Evolutionary conservation across 2,888 invertebrate species (phyloP).

Genomic region (Lithophane socia): DNA sequence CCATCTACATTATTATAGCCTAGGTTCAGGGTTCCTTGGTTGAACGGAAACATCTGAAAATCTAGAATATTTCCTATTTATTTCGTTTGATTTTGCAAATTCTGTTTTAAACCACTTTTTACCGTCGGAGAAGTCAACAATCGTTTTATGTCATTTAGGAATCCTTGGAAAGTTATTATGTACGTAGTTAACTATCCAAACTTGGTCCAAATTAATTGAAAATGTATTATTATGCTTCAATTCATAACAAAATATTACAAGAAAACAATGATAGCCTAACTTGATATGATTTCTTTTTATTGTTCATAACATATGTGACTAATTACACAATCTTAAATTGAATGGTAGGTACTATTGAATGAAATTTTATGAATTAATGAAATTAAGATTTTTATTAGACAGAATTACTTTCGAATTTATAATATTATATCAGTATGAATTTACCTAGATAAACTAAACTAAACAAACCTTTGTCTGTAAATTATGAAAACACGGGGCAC

Average conservation of each 20-base stretch:
- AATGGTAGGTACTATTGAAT: background rate
- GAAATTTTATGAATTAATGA: background rate
- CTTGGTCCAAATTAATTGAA: background rate
- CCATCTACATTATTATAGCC: conserved; percentile 46
- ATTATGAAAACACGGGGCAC: no score
- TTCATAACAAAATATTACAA: background rate
- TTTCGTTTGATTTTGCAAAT: background rate
- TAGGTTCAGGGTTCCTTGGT: conserved; percentile 34
- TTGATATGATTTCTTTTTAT: background rate
- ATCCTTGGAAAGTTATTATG: background rate
- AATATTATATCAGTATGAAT: no score
- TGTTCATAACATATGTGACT: background rate
- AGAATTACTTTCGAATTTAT: no score
- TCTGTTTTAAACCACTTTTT: background rate
- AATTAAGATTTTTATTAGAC: background rate
- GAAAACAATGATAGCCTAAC: background rate
- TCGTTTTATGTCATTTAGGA: background rate
- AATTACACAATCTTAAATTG: background rate
- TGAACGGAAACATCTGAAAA: background rate
- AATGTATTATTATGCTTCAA: background rate
- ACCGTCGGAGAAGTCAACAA: background rate
- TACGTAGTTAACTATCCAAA: background rate
- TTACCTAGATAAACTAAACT: background rate
- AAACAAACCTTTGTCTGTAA: background rate
- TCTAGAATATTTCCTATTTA: background rate